Percentiles rank a stretch among this genome's conserved stretches.
Conservation (phyloP, 2,797 vertebrate species). For the Oreortyx pictus region DNA sequence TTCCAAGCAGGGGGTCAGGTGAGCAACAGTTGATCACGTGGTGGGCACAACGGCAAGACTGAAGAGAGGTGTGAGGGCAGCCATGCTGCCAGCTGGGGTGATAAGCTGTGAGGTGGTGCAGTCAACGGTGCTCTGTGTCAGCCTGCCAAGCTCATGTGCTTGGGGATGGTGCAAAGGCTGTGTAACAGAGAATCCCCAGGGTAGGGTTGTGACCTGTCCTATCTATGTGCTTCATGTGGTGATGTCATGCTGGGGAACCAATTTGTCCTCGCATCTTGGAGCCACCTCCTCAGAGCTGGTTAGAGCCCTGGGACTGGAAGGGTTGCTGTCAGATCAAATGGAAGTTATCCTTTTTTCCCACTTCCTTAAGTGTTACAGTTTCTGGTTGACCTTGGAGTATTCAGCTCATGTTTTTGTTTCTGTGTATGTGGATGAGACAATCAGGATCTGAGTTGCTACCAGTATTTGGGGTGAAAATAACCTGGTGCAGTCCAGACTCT, state of each 20-base stretch:
- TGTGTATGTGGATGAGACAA: neutral
- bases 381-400: neutral
- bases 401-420: neutral
- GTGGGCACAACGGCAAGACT: neutral
- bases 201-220: neutral
- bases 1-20: neutral
- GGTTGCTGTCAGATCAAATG: neutral
- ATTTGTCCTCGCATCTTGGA: neutral
- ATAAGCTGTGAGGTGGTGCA: neutral
- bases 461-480: neutral
- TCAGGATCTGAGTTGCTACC: neutral
- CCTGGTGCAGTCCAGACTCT: neutral
- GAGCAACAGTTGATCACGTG: neutral
- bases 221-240: neutral
- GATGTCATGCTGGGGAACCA: neutral
- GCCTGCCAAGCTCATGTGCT: neutral
- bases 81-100: neutral
- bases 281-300: neutral
- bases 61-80: neutral
- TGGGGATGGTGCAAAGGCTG: neutral
- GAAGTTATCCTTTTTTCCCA: neutral
- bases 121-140: neutral
- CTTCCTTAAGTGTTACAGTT: neutral
- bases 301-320: too few species aligned
- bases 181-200: neutral